A percentile compares a stretch with the other conserved stretches of the same genome.
phyloP scores from a whole-genome alignment of 1,140 invertebrate genomes.

The Nautilus pompilius region DNA sequence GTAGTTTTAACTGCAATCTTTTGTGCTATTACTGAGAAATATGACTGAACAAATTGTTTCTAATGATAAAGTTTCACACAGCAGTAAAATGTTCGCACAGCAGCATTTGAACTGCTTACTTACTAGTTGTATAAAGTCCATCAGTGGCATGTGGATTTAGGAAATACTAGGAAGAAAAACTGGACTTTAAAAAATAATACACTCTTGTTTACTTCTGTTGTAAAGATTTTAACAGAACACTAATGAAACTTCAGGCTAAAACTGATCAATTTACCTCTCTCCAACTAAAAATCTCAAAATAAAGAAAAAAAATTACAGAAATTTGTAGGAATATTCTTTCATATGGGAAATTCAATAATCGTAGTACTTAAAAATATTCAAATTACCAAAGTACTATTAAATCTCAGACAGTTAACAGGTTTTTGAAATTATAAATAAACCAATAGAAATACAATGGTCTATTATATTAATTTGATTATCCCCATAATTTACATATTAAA shows the following conservation, averaged over 20 bases:
- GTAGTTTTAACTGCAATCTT: no score
- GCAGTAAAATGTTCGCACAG: background rate
- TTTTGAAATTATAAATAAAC: no score
- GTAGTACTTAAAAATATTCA: background rate
- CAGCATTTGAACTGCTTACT: background rate
- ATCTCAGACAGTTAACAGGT: background rate
- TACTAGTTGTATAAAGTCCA: no score
- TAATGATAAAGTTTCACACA: background rate
- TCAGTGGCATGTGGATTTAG: no score
- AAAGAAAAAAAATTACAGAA: slow-evolving; percentile 1
- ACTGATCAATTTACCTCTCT: background rate
- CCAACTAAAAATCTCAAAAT: background rate
- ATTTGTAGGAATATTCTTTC: slow-evolving; percentile 6
- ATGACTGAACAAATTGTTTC: no score
- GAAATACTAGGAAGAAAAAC: background rate
- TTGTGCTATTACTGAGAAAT: no score
- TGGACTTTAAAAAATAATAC: background rate
- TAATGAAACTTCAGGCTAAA: background rate
- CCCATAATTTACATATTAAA: no score
- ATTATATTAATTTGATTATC: no score
- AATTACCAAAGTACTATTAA: background rate
- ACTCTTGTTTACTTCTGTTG: background rate
- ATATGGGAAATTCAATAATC: background rate
- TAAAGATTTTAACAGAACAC: background rate
- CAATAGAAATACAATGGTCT: no score